Evolutionary conservation across 2,888 invertebrate genomes (phyloP), one percentile per base, ranked within the genome.

Genomic region (Pardosa pseudoannulata): DNA sequence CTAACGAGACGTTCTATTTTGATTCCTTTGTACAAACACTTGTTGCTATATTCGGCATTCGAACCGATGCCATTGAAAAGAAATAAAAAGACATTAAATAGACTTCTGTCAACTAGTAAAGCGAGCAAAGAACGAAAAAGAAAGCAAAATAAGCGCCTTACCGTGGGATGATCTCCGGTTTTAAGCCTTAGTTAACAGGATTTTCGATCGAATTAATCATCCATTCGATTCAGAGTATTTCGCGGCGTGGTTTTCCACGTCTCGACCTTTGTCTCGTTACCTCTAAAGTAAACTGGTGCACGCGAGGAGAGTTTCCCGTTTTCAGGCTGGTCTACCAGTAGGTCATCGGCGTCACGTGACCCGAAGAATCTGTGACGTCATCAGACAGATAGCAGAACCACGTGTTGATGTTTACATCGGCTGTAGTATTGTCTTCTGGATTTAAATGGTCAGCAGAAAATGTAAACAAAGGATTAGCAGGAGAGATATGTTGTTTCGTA

Each of bases 381-480:
- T 36, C 41, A 46, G 41, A 5, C 13, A 46, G 2, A 9, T 9
- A 36, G 36, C 9, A 46, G 16, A 46, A 46, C 41, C 41, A 46
- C 41, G 41, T 46, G 41, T 46, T 46, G 41, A 13, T 46, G 41
- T 46, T 46, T 46, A 46, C 41, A 46, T n/a, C n/a, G n/a, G n/a
- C n/a, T n/a, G n/a, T n/a, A n/a, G n/a, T n/a, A n/a, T n/a, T n/a
- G n/a, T n/a, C n/a, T n/a, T n/a, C n/a, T n/a, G n/a, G n/a, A n/a
- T n/a, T n/a, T n/a, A n/a, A n/a, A n/a, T n/a, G n/a, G n/a, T n/a
- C n/a, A n/a, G n/a, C n/a, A n/a, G n/a, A n/a, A n/a, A n/a, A n/a
- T n/a, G n/a, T n/a, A n/a, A n/a, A n/a, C n/a, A n/a, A n/a, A n/a
- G n/a, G n/a, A n/a, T n/a, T n/a, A n/a, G n/a, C n/a, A n/a, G n/a